Conservation (phyloP, 2,797 vertebrate species). For the Platyrinchus mystaceus region DNA sequence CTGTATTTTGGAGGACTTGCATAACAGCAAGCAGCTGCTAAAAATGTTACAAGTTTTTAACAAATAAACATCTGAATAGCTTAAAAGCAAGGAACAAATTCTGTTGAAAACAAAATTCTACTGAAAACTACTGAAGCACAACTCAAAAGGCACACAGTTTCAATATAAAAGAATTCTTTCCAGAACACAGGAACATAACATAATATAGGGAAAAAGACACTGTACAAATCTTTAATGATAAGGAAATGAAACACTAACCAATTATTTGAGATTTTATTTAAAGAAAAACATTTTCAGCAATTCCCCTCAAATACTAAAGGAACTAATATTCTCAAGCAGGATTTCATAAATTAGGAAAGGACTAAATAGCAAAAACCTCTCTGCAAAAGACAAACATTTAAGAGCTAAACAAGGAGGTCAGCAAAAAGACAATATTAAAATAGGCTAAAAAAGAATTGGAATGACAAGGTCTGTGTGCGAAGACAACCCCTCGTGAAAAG, state of each 20-base stretch:
- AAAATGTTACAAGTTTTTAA: not conserved
- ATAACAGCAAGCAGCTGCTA: not conserved
- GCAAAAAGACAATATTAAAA: not conserved
- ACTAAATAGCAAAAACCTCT: not conserved
- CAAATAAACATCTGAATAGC: not conserved
- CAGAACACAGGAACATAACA: not conserved
- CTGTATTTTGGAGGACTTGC: not conserved
- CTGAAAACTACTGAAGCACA: not conserved
- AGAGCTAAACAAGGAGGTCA: not conserved
- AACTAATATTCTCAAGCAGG: not conserved
- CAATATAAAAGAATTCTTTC: not conserved
- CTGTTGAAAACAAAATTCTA: not conserved
- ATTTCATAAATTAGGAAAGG: not conserved
- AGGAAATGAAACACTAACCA: not conserved
- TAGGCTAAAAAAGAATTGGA: not conserved
- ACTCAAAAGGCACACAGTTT: not conserved
- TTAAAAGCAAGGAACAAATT: not conserved
- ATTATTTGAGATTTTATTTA: not conserved
- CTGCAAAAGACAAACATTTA: not conserved
- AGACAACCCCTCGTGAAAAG: not conserved
- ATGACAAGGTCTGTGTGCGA: not conserved
- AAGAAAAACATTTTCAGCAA: not conserved
- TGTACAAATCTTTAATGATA: not conserved
- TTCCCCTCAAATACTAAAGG: not conserved
- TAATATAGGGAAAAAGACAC: not conserved